phyloP scores from a whole-genome alignment of 2,797 vertebrate species.

The Enteromius fasciolatus region DNA sequence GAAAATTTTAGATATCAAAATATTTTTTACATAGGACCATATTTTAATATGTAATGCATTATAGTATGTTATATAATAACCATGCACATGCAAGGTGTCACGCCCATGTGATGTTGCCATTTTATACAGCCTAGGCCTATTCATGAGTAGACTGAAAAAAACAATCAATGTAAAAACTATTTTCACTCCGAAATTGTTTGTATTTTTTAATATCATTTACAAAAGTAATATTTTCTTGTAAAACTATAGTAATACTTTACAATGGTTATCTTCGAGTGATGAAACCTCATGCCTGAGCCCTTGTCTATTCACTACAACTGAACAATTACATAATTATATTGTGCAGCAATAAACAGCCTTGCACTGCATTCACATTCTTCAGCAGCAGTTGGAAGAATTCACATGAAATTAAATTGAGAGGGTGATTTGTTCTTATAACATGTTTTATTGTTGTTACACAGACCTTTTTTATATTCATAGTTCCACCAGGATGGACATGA shows the following conservation, averaged over 20 bases:
- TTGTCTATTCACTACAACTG: slow-evolving; percentile 13
- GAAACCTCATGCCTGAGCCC: background rate
- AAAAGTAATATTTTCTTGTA: background rate
- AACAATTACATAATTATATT: slow-evolving; percentile 6
- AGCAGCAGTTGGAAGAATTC: background rate
- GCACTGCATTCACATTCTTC: slow-evolving; percentile 31
- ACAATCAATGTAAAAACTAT: too few relatives aligned
- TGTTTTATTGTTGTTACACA: background rate
- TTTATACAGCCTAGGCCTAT: background rate
- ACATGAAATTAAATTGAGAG: background rate
- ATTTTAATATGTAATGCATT: too few relatives aligned
- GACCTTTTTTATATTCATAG: slow-evolving; percentile 57
- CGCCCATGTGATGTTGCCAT: background rate
- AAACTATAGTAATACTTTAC: background rate
- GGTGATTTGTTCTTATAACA: background rate
- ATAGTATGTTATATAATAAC: too few relatives aligned
- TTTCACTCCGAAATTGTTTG: background rate
- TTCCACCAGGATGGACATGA: slow-evolving; percentile 73
- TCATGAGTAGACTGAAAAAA: background rate
- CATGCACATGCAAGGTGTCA: background rate
- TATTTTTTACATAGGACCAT: background rate
- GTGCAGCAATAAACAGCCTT: slow-evolving; percentile 1
- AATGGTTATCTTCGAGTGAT: background rate
- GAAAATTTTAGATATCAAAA: background rate
- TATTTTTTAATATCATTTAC: background rate